phyloP scores from a whole-genome alignment of 2,797 vertebrate species.

The Rhinatrema bivittatum region DNA sequence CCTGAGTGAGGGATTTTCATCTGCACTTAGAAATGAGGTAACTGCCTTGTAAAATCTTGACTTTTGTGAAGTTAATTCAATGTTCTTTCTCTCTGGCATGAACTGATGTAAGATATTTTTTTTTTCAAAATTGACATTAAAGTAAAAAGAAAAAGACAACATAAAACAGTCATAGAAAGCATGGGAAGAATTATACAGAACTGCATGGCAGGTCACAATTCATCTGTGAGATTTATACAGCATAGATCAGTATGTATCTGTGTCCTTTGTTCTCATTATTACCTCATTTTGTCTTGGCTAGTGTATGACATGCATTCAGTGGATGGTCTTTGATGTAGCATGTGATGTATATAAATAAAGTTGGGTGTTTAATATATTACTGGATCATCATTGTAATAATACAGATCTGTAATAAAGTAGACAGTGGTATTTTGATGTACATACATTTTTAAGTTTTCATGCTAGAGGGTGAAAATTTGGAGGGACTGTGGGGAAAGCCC shows the following conservation, averaged over 20 bases:
- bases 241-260: slow-evolving; percentile 12
- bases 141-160: slow-evolving; percentile 13
- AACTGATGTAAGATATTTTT: neutral
- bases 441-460: slow-evolving; percentile 10
- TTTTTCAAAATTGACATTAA: slow-evolving; percentile 17
- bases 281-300: slow-evolving; percentile 50
- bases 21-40: slow-evolving; percentile 22
- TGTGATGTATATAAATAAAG: slow-evolving; percentile 51
- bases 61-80: slow-evolving; percentile 14
- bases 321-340: slow-evolving; percentile 33
- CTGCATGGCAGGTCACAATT: slow-evolving; percentile 7
- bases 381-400: slow-evolving; percentile 48
- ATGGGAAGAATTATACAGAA: slow-evolving; percentile 9
- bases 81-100: slow-evolving; percentile 8
- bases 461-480: neutral
- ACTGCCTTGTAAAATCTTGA: slow-evolving; percentile 6
- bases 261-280: slow-evolving; percentile 26
- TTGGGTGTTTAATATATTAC: slow-evolving; percentile 47
- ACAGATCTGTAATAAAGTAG: slow-evolving; percentile 56
- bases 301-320: slow-evolving; percentile 34
- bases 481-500: no score
- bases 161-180: neutral
- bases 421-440: slow-evolving; percentile 29
- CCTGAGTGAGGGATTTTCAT: slow-evolving; percentile 15
- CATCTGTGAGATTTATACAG: slow-evolving; percentile 6